These are phyloP conservation scores for Eumeta japonica DNA, from an alignment of 1,140 invertebrate genomes.

Conservation along the genomic window DNA sequence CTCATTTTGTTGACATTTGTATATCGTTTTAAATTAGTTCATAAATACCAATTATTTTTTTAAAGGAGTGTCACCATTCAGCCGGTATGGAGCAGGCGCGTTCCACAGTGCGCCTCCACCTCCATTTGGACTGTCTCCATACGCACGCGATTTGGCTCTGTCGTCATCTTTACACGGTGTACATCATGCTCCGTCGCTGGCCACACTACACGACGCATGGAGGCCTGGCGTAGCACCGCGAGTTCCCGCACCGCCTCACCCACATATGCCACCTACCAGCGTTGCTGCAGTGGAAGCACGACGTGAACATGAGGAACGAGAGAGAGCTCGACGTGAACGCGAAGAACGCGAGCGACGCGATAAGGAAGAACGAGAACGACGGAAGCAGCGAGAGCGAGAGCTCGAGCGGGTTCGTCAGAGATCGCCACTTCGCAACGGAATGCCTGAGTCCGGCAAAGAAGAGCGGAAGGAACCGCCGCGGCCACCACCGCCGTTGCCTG, in stretches of 20 bases:
- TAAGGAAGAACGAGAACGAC: constrained; percentile 58
- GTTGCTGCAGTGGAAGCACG: constrained; percentile 45
- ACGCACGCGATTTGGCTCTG: constrained; percentile 62
- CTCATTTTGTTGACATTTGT: too few relatives aligned
- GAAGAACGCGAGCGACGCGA: constrained; percentile 71
- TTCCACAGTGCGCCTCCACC: constrained; percentile 56
- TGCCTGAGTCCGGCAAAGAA: constrained; percentile 40
- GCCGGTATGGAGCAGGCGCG: constrained; percentile 66
- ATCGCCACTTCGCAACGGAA: constrained; percentile 70
- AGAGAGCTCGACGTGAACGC: constrained; percentile 66
- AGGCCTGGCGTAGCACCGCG: constrained; percentile 45
- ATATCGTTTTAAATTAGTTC: not conserved
- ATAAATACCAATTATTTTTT: constrained; percentile 21
- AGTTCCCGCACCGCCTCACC: constrained; percentile 62
- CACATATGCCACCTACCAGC: constrained; percentile 60
- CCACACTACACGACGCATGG: constrained; percentile 45
- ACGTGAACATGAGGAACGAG: constrained; percentile 64
- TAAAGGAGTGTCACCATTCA: constrained; percentile 72
- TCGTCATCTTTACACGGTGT: constrained; percentile 41
- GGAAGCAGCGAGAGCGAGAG: constrained; percentile 45
- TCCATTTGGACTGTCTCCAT: constrained; percentile 67
- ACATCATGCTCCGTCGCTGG: constrained; percentile 33
- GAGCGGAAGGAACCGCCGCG: constrained; percentile 56
- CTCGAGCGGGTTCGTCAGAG: constrained; percentile 61
- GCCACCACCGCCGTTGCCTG: constrained; percentile 58